phyloP scores from a whole-genome alignment of 1,140 invertebrate genomes.

The Philopotamus ludificatus region DNA sequence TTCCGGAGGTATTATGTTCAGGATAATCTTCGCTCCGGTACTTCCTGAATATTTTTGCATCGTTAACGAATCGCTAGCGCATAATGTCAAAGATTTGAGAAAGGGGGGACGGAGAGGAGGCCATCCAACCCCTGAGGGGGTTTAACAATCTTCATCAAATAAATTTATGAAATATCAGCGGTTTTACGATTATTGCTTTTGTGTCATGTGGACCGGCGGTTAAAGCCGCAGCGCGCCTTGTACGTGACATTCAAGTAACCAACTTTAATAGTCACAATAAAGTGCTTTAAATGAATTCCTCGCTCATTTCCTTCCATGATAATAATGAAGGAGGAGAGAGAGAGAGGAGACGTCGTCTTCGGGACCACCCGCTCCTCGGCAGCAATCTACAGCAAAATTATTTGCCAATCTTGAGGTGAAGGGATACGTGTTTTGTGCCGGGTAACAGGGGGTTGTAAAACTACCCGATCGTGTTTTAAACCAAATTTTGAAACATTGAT shows the following conservation, averaged over 20 bases:
- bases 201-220: constrained; percentile 6
- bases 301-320: not conserved
- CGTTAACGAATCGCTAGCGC: constrained; percentile 22
- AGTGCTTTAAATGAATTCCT: constrained; percentile 10
- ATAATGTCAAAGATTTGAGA: constrained; percentile 27
- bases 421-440: not conserved
- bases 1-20: not conserved
- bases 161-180: constrained; percentile 34
- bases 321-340: not conserved
- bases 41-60: constrained; percentile 10
- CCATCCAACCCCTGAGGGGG: constrained; percentile 4
- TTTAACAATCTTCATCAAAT: constrained; percentile 20
- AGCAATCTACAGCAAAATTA: not conserved
- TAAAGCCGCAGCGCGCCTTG: not conserved
- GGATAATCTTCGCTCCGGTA: not conserved
- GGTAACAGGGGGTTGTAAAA: not conserved
- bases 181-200: constrained; percentile 37
- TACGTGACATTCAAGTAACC: not conserved
- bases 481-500: too few relatives aligned
- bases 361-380: not conserved
- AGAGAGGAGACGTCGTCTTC: not conserved
- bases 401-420: constrained; percentile 2
- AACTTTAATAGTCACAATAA: constrained; percentile 10
- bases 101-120: not conserved
- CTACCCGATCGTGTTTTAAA: too few relatives aligned